Evolutionary conservation across 1,140 invertebrate species (phyloP).

Genomic region (Drosophila pseudoobscura): DNA sequence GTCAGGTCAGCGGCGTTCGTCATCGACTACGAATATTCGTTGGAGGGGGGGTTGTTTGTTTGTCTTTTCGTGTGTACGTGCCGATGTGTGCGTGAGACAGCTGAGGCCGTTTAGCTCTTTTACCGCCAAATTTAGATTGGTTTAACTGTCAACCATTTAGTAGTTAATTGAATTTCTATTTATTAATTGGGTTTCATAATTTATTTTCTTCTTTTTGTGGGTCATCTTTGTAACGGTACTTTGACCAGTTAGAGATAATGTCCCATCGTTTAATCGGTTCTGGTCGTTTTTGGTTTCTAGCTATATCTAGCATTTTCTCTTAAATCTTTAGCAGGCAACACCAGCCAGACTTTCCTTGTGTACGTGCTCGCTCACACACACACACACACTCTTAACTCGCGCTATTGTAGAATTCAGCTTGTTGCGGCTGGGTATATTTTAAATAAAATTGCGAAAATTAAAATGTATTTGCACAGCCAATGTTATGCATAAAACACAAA

Average conservation of each 20-base stretch:
- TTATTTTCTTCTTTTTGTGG: no score
- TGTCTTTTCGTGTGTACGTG: slow-evolving; percentile 13
- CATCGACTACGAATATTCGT: slow-evolving; percentile 23
- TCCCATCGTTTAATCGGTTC: no score
- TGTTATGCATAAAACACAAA: slow-evolving; percentile 40
- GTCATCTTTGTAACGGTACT: no score
- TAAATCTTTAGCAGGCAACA: slow-evolving; percentile 18
- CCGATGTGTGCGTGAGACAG: no score
- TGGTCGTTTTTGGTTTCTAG: no score
- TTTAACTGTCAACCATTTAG: no score
- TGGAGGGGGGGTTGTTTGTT: slow-evolving; percentile 15
- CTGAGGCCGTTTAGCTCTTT: no score
- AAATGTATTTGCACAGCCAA: slow-evolving; percentile 63
- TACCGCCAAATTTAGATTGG: no score
- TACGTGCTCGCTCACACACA: slow-evolving; percentile 18
- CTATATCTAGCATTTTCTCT: slow-evolving; percentile 1
- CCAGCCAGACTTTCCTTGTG: slow-evolving; percentile 14
- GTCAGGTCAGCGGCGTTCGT: slow-evolving; percentile 27
- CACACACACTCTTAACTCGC: slow-evolving; percentile 2
- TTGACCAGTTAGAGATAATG: no score
- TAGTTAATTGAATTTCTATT: no score
- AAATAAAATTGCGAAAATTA: slow-evolving; percentile 66
- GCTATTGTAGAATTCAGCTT: slow-evolving; percentile 28
- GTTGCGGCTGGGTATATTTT: slow-evolving; percentile 46
- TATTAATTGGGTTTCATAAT: no score